phyloP scores from a whole-genome alignment of 2,888 invertebrate genomes.

The Cephus sareptanus region DNA sequence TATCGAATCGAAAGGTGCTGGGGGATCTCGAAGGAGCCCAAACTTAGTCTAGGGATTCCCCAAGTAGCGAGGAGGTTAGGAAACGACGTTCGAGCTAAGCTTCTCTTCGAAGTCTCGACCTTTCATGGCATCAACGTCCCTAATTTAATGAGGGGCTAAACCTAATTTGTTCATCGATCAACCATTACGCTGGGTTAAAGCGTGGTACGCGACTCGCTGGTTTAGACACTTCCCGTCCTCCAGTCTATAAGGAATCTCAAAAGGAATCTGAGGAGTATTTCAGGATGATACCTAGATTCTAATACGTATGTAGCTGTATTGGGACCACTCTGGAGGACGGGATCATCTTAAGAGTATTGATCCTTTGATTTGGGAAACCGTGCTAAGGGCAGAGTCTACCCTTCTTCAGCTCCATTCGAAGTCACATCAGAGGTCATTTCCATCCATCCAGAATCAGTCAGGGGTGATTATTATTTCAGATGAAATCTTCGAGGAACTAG shows the following conservation, averaged over 20 bases:
- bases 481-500: background rate
- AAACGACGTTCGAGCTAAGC: background rate
- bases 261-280: background rate
- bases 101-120: constrained; percentile 25
- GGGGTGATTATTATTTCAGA: background rate
- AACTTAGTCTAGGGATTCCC: constrained; percentile 16
- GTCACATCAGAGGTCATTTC: background rate
- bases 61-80: background rate
- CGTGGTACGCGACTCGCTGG: background rate
- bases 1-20: background rate
- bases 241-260: background rate
- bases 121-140: constrained; percentile 46
- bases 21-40: constrained; percentile 29
- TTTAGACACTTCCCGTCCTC: background rate
- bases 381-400: background rate
- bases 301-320: background rate
- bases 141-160: constrained; percentile 26
- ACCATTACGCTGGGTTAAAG: constrained; percentile 51
- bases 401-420: background rate
- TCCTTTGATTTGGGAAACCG: background rate
- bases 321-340: background rate
- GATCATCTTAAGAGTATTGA: background rate
- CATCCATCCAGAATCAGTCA: background rate
- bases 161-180: constrained; percentile 53
- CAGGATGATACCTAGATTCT: background rate